Percentiles rank a stretch among this genome's conserved stretches.
These are phyloP conservation scores for Eutolmus rufibarbis DNA, from an alignment of 2,888 invertebrate genomes.

Conservation along the genomic window DNA sequence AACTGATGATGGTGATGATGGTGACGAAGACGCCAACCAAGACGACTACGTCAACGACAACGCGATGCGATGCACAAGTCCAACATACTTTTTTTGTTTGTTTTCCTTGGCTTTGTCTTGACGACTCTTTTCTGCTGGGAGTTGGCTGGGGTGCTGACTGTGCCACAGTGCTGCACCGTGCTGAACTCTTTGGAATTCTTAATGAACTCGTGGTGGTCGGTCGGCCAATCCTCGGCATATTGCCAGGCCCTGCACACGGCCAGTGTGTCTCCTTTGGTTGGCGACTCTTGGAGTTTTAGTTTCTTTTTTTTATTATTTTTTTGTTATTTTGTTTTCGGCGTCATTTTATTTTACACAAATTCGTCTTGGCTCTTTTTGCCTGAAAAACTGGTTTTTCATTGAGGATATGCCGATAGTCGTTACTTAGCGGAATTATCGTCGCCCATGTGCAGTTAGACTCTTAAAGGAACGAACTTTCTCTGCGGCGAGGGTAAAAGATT, in stretches of 20 bases:
- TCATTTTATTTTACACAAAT: neutral
- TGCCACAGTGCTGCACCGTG: neutral
- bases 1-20: neutral
- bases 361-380: neutral
- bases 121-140: neutral
- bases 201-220: conserved; percentile 14
- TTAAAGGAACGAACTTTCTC: conserved; percentile 12
- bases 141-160: neutral
- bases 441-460: neutral
- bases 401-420: neutral
- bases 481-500: neutral
- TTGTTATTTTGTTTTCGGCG: neutral
- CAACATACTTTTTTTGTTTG: neutral
- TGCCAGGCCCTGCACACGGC: neutral
- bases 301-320: neutral
- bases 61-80: neutral
- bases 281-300: neutral
- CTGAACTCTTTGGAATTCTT: conserved; percentile 20
- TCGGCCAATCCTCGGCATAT: neutral
- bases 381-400: conserved; percentile 23
- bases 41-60: neutral
- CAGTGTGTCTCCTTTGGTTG: neutral
- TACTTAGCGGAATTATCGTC: conserved; percentile 2
- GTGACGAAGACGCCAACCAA: neutral
- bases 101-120: conserved; percentile 12